Evolutionary conservation across 2,888 invertebrate species (phyloP).

Genomic region (Meganola albula): DNA sequence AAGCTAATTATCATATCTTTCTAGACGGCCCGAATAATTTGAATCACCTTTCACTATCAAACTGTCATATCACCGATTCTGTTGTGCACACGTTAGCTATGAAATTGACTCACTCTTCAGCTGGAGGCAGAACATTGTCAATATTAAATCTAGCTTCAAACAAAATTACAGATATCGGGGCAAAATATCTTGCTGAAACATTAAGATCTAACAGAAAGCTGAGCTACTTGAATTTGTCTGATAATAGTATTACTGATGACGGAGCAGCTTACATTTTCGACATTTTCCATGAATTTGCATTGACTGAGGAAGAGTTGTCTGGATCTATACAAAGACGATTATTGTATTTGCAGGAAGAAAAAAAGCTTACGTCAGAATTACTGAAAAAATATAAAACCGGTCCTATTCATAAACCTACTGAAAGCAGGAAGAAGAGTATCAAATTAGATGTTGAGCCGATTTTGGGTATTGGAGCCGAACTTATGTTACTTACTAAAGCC

Average conservation of each 20-base stretch:
- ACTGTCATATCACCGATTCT: slow-evolving; percentile 44
- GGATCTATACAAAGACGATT: slow-evolving; percentile 27
- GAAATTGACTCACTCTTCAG: slow-evolving; percentile 28
- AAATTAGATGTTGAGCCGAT: not conserved
- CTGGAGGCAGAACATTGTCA: slow-evolving; percentile 34
- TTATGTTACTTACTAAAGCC: slow-evolving; percentile 29
- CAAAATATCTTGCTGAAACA: slow-evolving; percentile 38
- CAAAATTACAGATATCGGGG: slow-evolving; percentile 46
- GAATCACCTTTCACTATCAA: slow-evolving; percentile 38
- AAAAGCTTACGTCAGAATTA: not conserved
- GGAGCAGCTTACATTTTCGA: slow-evolving; percentile 39
- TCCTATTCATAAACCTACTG: not conserved
- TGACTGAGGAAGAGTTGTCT: slow-evolving; percentile 37
- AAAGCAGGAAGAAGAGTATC: not conserved
- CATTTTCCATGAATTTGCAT: slow-evolving; percentile 38
- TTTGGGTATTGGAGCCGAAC: no score
- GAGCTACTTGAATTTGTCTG: slow-evolving; percentile 51
- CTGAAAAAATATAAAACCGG: not conserved
- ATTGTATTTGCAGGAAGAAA: slow-evolving; percentile 24
- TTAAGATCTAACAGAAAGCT: slow-evolving; percentile 49
- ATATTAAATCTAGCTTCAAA: slow-evolving; percentile 50
- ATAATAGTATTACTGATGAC: slow-evolving; percentile 42
- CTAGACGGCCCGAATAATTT: slow-evolving; percentile 14
- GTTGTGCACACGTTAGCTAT: slow-evolving; percentile 35
- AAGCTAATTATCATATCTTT: not conserved